Base-by-base conservation (phyloP, 2,113 vertebrate species). In the Lepus americanus region DNA sequence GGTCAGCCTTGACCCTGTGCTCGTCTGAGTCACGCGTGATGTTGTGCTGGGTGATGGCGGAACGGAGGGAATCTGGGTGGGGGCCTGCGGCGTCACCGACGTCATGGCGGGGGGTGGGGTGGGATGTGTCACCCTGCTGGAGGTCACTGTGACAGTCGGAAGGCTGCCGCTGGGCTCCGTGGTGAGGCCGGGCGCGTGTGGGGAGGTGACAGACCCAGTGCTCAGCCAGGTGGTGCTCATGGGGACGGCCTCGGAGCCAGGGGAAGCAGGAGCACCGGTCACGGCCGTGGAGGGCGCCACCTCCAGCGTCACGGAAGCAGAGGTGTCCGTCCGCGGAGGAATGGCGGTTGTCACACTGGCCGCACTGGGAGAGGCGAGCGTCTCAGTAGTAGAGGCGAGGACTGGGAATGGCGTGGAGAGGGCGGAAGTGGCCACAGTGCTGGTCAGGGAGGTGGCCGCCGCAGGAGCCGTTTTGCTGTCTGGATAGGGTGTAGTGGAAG, bases 391-490 rank as follows among this genome's bases (percentile, higher is more conserved):
- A 39, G 92, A 89, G 36, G 82, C 49, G 20, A 96, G 27, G 14
- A 90, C 11, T 0, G 82, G 63, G 63, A 67, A 49, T 7, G 95
- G 78, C 14, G 39, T 61, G 7, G 19, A 73, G 49, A 67, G 14
- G 16, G 6, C 9, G 49, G 53, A 77, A 23, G 87, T 44, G 36
- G 51, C 77, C 22, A 59, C 53, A 64, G 4, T 14, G 31, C 2
- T 53, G 17, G n/a, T 39, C 59, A 92, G 51, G 36, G 87, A 83
- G 4, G 64, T 29, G 10, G 96, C 17, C 13, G 79, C 84, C 61
- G 83, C 67, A 1, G 87, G 94, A 73, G 96, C 9, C 4, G 95
- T 70, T 64, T 87, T 0, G 29, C 49, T 84, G 13, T 94, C 91
- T 36, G 95, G 91, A 36, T 72, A 96, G 0, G 77, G n/a, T 7